Conservation (phyloP, 2,797 vertebrate genomes). For the Mormyrops boulengeri region DNA sequence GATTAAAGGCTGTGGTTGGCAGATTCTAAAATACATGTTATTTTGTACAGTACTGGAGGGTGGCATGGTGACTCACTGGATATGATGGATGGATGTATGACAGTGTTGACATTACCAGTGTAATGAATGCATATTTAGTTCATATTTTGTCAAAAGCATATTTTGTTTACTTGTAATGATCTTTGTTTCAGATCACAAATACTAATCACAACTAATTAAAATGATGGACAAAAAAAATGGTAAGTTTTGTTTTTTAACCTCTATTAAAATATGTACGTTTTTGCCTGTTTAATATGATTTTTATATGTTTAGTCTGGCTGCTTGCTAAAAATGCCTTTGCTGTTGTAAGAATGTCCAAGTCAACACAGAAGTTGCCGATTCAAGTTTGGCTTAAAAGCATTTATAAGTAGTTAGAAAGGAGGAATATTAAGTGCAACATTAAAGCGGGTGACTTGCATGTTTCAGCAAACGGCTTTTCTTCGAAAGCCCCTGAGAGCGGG, state of each 20-base stretch:
- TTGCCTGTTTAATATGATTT: background rate
- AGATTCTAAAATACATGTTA: background rate
- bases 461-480: conserved; percentile 69
- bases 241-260: conserved; percentile 37
- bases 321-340: background rate
- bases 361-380: background rate
- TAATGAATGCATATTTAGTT: background rate
- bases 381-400: background rate
- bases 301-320: background rate
- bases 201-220: conserved; percentile 50
- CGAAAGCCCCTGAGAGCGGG: conserved; percentile 63
- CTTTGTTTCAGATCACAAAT: conserved; percentile 46
- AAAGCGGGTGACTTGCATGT: conserved; percentile 22
- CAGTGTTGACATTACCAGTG: background rate
- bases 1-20: background rate
- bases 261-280: background rate
- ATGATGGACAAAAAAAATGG: conserved; percentile 78
- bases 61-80: background rate
- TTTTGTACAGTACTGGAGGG: background rate
- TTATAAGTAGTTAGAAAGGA: background rate
- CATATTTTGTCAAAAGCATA: background rate
- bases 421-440: background rate
- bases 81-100: background rate
- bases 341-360: background rate
- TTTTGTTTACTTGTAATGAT: background rate